Conservation (phyloP, 1,140 invertebrate species). For the Drosophila obscura region DNA sequence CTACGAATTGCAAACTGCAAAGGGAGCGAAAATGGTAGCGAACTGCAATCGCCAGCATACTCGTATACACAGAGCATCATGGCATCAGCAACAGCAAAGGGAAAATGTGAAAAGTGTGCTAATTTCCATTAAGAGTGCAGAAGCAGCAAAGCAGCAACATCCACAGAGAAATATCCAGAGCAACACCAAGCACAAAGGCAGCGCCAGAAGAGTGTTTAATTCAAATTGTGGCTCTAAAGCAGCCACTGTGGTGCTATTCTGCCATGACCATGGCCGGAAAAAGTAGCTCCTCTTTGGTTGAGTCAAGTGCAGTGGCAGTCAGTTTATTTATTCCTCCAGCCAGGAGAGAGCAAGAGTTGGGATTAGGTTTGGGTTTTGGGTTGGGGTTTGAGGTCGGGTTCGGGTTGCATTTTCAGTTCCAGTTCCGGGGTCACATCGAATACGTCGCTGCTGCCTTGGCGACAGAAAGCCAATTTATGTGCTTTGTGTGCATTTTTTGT, state of each 20-base stretch:
- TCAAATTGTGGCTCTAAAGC: constrained; percentile 51
- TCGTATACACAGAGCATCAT: neutral
- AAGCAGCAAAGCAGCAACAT: constrained; percentile 10
- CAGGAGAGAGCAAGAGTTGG: neutral
- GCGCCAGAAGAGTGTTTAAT: constrained; percentile 65
- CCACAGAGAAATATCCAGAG: constrained; percentile 1
- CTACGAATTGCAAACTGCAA: constrained; percentile 28
- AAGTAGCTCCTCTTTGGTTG: constrained; percentile 39
- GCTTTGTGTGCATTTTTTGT: constrained; percentile 60
- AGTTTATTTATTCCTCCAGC: constrained; percentile 57
- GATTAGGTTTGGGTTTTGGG: neutral
- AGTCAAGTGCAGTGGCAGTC: constrained; percentile 32
- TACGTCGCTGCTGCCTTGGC: constrained; percentile 54
- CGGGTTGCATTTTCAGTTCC: no score
- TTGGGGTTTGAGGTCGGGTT: neutral
- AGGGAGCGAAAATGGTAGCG: constrained; percentile 43
- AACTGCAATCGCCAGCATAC: constrained; percentile 39
- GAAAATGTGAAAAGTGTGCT: constrained; percentile 72
- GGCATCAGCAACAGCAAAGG: constrained; percentile 17
- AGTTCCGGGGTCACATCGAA: constrained; percentile 1
- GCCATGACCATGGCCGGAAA: constrained; percentile 32
- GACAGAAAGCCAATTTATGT: constrained; percentile 69
- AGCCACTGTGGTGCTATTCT: constrained; percentile 10
- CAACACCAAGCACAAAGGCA: constrained; percentile 42
- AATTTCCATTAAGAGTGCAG: constrained; percentile 63